phyloP scores from a whole-genome alignment of 2,888 invertebrate genomes.

The Yponomeuta plumbellus region DNA sequence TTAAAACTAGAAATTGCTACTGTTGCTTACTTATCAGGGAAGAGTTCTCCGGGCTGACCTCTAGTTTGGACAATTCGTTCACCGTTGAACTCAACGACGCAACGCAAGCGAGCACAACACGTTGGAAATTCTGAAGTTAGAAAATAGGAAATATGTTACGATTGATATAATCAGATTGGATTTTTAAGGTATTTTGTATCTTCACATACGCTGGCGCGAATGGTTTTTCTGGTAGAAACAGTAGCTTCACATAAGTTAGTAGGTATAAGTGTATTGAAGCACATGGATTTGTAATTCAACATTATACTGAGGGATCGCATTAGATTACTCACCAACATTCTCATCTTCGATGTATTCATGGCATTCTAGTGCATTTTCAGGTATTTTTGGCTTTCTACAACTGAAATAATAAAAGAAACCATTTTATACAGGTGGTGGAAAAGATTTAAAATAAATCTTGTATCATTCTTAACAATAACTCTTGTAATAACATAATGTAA shows the following conservation, averaged over 20 bases:
- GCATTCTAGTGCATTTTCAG: conserved; percentile 68
- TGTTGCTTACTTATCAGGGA: conserved; percentile 64
- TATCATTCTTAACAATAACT: no score
- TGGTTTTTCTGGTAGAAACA: neutral
- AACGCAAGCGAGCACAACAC: conserved; percentile 63
- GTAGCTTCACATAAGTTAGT: no score
- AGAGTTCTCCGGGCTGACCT: conserved; percentile 68
- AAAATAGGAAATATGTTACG: neutral
- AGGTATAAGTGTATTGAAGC: no score
- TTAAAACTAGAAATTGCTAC: neutral
- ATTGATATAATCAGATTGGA: neutral
- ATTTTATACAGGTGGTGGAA: no score
- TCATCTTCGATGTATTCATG: conserved; percentile 72
- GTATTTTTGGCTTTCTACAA: conserved; percentile 69
- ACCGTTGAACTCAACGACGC: conserved; percentile 66
- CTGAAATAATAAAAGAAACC: conserved; percentile 35
- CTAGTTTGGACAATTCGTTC: conserved; percentile 68
- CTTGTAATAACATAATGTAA: neutral
- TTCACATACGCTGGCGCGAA: neutral
- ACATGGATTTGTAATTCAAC: no score
- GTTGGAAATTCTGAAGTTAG: conserved; percentile 60
- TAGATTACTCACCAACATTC: conserved; percentile 56
- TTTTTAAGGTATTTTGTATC: neutral
- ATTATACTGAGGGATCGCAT: no score
- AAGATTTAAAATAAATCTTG: neutral